Base-by-base conservation (phyloP, 1,140 invertebrate genomes). In the Brachionus angularis region DNA sequence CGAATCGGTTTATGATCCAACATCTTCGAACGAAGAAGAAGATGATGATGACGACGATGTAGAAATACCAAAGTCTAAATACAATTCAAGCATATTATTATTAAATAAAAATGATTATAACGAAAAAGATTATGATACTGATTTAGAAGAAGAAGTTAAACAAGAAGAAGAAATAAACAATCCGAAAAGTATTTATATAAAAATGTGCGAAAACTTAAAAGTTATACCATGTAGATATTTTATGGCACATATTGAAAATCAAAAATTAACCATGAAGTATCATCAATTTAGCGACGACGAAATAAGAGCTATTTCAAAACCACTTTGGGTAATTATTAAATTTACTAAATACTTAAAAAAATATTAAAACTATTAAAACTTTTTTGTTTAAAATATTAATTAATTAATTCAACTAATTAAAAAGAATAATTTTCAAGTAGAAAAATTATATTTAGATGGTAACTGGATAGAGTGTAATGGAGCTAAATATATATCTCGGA, bases 141-240 rank as follows among this genome's bases (percentile, higher is more conserved):
- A 67, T 47, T 67, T 67, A 46, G 62, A 67, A 47, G 62, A 67
- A 21, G 62, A 31, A 34, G 42, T 34, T 12, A 62, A 73, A n/a
- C 74, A 75, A 50, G 61, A 46, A n/a, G 34, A 69, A 61, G 14
- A 55, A 61, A 27, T 42, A 52, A 76, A 76, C 12, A 73, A 75
- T 10, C 67, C 69, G 18, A 58, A 58, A 71, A 18, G 47, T 29
- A 36, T 71, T 58, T 49, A 71, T 7, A 71, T 50, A 1, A 46
- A 76, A 46, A 71, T 79, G n/a, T 81, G 80, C 71, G 73, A 77
- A 14, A 73, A 77, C 36, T 75, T 79, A 44, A 79, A 77, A 16
- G 61, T 78, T 4, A 77, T 79, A 3, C 80, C 80, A 2, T 75
- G 79, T 18, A 76, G 76, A 2, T 80, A 81, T 70, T 80, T 81